Evolutionary conservation across 2,888 invertebrate species (phyloP), one percentile per base, ranked within the genome.

Genomic region (Xylocampa areola): DNA sequence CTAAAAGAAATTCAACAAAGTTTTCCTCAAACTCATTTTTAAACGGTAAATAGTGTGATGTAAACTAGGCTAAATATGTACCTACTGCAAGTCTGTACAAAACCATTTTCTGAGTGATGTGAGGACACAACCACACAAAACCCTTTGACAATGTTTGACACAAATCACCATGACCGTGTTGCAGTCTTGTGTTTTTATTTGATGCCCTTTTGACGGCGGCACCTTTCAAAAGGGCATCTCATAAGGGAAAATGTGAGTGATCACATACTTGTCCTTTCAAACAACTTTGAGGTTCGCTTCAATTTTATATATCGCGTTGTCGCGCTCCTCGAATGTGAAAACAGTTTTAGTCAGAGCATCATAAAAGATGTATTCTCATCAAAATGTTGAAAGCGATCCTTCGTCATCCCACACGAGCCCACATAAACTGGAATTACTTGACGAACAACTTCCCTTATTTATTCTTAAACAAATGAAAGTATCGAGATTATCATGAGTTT

Each of bases 341-440:
- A 73, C 68, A 59, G 68, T 69, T 72, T 73, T 58, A 72, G 60
- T 66, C 61, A 43, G n/a, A n/a, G 27, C 41, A 53, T 57, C 68
- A 72, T 74, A 74, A 74, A 74, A 69, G 59, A 64, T 60, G 72
- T 58, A 64, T 67, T 69, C 64, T 61, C 72, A 64, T 74, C 74
- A 70, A 67, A 67, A 68, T 41, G 67, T 70, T 70, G 70, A 74
- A 70, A 69, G 67, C 69, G 68, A 78, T 77, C 70, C 71, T 76
- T 73, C 58, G 59, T 55, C 79, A 59, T 66, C 80, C 81, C 81
- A 82, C 80, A 76, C 77, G 54, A 51, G 57, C 55, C 54, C 43
- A 67, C 63, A 71, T 69, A 73, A 81, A 80, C 79, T 73, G 75
- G 80, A 76, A 73, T 70, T 61, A 71, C 79, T 72, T 65, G 75